Evolutionary conservation across 30 jellyfish, hydroid and myxozoan species (phyloP).

Genomic region (Hydractinia echinata): DNA sequence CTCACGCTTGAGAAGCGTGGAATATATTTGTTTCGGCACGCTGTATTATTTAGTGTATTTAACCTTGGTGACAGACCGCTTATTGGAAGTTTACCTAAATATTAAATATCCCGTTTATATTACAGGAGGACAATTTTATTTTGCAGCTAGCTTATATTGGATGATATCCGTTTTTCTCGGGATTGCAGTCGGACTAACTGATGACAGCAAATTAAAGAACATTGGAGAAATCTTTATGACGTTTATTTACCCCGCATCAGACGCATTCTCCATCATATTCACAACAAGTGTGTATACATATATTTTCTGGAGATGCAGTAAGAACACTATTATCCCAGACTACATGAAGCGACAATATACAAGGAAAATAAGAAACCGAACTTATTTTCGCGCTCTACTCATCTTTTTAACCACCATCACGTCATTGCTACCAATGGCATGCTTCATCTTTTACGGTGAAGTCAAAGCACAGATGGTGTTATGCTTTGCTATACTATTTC

Average conservation of each 20-base stretch:
- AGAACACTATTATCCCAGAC: conserved; percentile 5
- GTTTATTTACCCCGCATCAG: not conserved
- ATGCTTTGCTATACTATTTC: not conserved
- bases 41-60: conserved; percentile 1
- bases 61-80: not conserved
- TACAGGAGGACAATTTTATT: conserved; percentile 11
- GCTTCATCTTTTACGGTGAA: not conserved
- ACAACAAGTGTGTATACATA: conserved; percentile 1
- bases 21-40: conserved; percentile 4
- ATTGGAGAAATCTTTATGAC: not conserved
- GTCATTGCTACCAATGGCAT: conserved; percentile 2
- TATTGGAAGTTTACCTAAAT: conserved; percentile 14
- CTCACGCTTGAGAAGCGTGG: not conserved
- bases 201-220: not conserved
- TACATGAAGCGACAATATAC: not conserved
- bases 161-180: not conserved
- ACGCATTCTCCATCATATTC: not conserved
- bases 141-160: not conserved
- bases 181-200: not conserved
- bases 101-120: conserved; percentile 16
- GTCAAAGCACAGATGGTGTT: not conserved
- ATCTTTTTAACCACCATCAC: not conserved
- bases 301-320: not conserved
- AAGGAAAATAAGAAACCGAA: not conserved
- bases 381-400: not conserved